phyloP scores from a whole-genome alignment of 2,113 vertebrate genomes.

The Struthidea cinerea region DNA sequence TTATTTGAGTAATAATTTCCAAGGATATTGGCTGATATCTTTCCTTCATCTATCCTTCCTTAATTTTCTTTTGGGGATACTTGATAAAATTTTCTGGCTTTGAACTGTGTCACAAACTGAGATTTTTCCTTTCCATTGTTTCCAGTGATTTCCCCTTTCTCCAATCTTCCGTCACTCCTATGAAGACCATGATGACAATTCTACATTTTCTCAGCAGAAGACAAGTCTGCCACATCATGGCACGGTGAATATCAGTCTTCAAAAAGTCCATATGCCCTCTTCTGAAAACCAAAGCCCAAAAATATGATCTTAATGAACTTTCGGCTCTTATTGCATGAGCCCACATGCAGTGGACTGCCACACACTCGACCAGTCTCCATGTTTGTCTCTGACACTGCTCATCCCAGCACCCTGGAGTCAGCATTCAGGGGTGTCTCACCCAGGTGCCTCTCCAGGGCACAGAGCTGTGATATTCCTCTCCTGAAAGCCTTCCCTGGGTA shows the following conservation, averaged over 20 bases:
- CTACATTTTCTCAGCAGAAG: background rate
- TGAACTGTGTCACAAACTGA: background rate
- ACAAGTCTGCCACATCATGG: background rate
- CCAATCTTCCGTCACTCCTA: background rate
- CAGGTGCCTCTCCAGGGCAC: background rate
- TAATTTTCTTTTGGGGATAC: background rate
- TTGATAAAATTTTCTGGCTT: background rate
- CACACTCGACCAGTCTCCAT: background rate
- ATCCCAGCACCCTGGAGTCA: background rate
- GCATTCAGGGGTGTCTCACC: fast-evolving
- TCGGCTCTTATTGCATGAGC: background rate
- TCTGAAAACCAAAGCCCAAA: background rate
- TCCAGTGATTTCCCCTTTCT: background rate
- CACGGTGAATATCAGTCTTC: background rate
- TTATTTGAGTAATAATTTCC: background rate
- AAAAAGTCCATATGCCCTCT: background rate
- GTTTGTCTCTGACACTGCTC: background rate
- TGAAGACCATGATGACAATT: background rate
- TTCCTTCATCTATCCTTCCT: background rate
- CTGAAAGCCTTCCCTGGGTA: background rate
- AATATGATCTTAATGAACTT: background rate
- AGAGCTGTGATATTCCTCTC: background rate
- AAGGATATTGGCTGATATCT: background rate
- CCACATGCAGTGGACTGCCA: background rate
- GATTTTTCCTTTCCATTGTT: background rate